A percentile compares a stretch with the other conserved stretches of the same genome.
These are phyloP conservation scores for Chelidonichthys spinosus DNA, from an alignment of 2,797 vertebrate genomes.

Conservation along the genomic window DNA sequence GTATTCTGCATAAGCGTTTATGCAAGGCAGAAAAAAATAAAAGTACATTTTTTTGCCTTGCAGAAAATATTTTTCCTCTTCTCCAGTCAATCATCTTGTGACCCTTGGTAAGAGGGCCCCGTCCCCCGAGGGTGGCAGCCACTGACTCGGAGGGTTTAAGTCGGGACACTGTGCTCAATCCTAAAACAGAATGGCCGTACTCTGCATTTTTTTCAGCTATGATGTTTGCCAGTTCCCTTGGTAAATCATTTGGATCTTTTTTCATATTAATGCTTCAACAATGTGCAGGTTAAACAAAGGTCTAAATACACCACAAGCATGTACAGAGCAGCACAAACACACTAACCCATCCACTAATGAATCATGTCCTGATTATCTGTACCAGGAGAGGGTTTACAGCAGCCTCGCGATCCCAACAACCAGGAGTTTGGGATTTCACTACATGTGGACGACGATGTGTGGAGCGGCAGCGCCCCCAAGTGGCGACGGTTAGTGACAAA, in stretches of 20 bases:
- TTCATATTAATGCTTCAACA: neutral
- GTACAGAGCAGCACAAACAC: neutral
- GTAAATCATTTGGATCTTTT: neutral
- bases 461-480: constrained; percentile 46
- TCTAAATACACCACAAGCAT: neutral
- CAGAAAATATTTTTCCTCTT: neutral
- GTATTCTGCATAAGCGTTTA: neutral
- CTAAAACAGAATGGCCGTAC: too few relatives aligned
- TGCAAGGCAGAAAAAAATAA: neutral
- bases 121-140: neutral
- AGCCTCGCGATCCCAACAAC: neutral
- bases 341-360: constrained; percentile 1
- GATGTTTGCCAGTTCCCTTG: neutral
- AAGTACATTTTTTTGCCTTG: neutral
- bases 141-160: neutral
- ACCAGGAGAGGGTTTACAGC: constrained; percentile 26
- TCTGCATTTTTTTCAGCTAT: too few relatives aligned
- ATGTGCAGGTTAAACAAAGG: neutral
- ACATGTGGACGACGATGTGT: neutral
- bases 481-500: constrained; percentile 14
- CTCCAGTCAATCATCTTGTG: neutral
- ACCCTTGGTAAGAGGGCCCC: neutral
- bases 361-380: constrained; percentile 6
- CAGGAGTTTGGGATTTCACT: neutral
- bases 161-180: too few relatives aligned